phyloP scores from a whole-genome alignment of 2,888 invertebrate species.

The Ditula angustiorana region DNA sequence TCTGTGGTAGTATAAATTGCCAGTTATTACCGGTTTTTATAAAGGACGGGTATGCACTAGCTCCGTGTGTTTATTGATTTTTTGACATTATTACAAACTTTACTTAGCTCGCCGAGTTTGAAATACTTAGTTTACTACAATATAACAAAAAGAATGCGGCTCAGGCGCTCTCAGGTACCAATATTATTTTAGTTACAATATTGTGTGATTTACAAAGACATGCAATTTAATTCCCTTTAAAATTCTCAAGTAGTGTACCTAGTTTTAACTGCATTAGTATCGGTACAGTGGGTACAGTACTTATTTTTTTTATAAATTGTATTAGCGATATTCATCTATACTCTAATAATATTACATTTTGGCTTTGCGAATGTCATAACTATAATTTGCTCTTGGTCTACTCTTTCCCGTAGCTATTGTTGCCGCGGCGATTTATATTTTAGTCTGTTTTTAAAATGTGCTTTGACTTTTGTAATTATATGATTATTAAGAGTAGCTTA shows the following conservation, averaged over 20 bases:
- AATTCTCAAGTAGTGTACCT: conserved; percentile 5
- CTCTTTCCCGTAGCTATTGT: neutral
- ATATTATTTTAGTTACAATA: neutral
- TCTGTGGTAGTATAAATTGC: too few species aligned
- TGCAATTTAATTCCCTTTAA: too few species aligned
- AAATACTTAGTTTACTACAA: conserved; percentile 26
- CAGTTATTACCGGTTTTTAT: conserved; percentile 22
- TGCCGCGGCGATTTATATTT: conserved; percentile 28
- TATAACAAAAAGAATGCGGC: conserved; percentile 22
- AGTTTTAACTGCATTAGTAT: conserved; percentile 6
- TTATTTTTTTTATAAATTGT: neutral
- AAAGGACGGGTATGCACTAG: neutral
- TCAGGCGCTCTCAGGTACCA: conserved; percentile 15
- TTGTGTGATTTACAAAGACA: neutral
- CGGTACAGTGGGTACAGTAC: conserved; percentile 8
- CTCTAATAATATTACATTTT: neutral
- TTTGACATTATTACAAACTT: conserved; percentile 62
- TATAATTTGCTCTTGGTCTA: neutral
- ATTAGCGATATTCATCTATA: neutral
- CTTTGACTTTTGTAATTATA: neutral
- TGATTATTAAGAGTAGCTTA: neutral
- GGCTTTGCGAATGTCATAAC: neutral
- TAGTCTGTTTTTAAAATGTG: neutral
- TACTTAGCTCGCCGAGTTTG: conserved; percentile 42
- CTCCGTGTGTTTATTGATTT: conserved; percentile 62